Conservation (phyloP, 2,797 vertebrate genomes). For the Pyrocephalus nanus region DNA sequence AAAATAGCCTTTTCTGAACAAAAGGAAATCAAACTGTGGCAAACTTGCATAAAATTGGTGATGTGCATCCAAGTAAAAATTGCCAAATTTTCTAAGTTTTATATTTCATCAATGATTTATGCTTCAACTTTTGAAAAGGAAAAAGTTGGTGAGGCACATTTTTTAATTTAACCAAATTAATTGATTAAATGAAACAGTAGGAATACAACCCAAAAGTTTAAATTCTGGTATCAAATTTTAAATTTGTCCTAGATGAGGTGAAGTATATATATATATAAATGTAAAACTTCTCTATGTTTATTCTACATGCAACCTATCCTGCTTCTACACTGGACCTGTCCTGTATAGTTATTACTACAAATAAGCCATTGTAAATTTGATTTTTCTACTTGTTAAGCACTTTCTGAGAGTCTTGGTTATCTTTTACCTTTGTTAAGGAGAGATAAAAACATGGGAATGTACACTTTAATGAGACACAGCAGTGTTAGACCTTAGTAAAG, state of each 20-base stretch:
- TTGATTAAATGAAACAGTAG: background rate
- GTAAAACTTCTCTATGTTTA: background rate
- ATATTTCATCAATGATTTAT: background rate
- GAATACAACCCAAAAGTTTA: background rate
- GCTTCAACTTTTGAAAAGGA: background rate
- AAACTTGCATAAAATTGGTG: background rate
- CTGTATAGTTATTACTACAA: background rate
- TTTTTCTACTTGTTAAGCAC: background rate
- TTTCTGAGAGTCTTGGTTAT: background rate
- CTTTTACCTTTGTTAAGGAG: background rate
- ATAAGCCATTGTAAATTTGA: background rate
- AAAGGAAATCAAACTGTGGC: background rate
- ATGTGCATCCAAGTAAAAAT: background rate
- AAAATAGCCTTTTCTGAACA: background rate
- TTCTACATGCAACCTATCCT: background rate
- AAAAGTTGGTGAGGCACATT: fast-evolving
- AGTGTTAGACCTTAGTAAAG: background rate
- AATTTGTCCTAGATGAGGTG: background rate
- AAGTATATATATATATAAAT: background rate
- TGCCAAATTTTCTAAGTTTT: background rate
- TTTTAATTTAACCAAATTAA: background rate
- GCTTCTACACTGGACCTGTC: background rate
- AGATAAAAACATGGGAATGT: background rate
- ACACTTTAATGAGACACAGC: fast-evolving
- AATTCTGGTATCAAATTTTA: background rate